Percentiles rank a stretch among this genome's conserved stretches.
Evolutionary conservation across 2,113 vertebrate genomes (phyloP).

Genomic region (Naja naja): DNA sequence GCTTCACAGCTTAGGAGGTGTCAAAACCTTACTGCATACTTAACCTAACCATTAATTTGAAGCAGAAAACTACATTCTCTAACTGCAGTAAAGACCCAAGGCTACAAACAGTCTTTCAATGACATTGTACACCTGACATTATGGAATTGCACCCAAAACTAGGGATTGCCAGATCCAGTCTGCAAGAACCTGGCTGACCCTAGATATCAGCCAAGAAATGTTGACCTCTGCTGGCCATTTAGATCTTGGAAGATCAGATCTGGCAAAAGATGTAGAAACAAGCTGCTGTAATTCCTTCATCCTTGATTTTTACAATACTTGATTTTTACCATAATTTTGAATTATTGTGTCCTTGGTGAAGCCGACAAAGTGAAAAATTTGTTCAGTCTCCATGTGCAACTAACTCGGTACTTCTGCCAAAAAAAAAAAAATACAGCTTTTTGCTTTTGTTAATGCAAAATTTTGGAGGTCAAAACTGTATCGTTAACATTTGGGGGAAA

Average conservation of each 20-base stretch:
- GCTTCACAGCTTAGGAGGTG: constrained; percentile 13
- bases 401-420: not conserved
- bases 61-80: not conserved
- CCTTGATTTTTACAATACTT: not conserved
- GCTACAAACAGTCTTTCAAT: accelerated
- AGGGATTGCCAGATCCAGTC: not conserved
- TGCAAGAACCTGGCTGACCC: not conserved
- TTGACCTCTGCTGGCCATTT: not conserved
- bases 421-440: not conserved
- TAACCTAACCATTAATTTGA: constrained; percentile 42
- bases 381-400: not conserved
- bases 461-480: not conserved
- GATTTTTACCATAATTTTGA: not conserved
- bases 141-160: not conserved
- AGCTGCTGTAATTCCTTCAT: not conserved
- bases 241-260: not conserved
- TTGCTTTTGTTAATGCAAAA: not conserved
- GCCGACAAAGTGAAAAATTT: not conserved
- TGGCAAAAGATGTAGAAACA: not conserved
- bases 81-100: not conserved
- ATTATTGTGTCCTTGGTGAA: not conserved
- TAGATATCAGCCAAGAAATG: not conserved
- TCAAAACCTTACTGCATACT: constrained; percentile 26
- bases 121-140: not conserved
- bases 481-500: not conserved